phyloP scores from a whole-genome alignment of 2,888 invertebrate species.

The Penaeus monodon region DNA sequence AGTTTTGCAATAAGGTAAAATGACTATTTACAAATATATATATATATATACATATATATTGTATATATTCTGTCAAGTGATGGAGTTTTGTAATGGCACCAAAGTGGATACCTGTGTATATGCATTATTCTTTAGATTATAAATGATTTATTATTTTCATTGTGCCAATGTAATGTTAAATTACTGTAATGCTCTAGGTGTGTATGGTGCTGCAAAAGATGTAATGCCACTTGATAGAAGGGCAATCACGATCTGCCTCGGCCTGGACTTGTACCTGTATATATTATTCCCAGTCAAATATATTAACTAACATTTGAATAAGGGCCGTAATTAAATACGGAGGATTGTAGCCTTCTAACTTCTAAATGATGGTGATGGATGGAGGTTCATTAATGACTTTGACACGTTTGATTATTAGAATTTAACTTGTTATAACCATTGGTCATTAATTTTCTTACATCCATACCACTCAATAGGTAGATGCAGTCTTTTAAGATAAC shows the following conservation, averaged over 20 bases:
- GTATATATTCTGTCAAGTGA: too few species aligned
- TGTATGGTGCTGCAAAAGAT: not conserved
- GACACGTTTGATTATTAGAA: too few species aligned
- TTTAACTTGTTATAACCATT: too few species aligned
- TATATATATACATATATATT: too few species aligned
- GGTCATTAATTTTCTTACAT: not conserved
- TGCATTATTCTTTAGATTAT: too few species aligned
- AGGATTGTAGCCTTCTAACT: slow-evolving; percentile 20
- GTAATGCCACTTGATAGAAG: not conserved
- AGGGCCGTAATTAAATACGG: not conserved
- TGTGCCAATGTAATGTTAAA: too few species aligned
- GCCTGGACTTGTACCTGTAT: slow-evolving; percentile 44
- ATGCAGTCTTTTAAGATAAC: slow-evolving; percentile 1
- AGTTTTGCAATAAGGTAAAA: too few species aligned
- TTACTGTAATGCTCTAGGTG: slow-evolving; percentile 8
- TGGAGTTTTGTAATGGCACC: too few species aligned
- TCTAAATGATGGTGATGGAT: not conserved
- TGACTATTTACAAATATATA: too few species aligned
- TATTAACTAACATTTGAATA: slow-evolving; percentile 33
- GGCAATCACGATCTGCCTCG: slow-evolving; percentile 21
- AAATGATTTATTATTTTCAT: too few species aligned
- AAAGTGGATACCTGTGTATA: too few species aligned
- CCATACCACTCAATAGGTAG: slow-evolving; percentile 10
- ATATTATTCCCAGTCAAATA: slow-evolving; percentile 47
- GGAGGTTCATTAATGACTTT: too few species aligned